phyloP scores from a whole-genome alignment of 2,888 invertebrate genomes.

The Lochmaea capreae region DNA sequence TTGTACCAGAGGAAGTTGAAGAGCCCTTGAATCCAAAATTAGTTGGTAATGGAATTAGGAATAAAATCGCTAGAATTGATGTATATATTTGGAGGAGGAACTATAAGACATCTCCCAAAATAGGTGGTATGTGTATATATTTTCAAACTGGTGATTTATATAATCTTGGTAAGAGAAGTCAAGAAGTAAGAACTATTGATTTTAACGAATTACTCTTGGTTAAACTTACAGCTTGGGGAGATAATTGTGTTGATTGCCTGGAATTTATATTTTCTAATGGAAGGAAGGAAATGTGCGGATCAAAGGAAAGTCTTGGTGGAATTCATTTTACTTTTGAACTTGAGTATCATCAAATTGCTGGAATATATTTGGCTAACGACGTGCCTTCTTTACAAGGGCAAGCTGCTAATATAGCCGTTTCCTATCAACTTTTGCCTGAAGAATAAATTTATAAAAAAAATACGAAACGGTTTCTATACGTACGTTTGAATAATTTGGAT shows the following conservation, averaged over 20 bases:
- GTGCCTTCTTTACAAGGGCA: constrained; percentile 17
- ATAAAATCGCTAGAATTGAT: constrained; percentile 15
- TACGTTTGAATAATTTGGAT: no score
- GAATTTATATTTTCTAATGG: constrained; percentile 26
- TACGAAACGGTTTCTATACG: no score
- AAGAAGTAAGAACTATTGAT: constrained; percentile 10
- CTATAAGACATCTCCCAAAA: constrained; percentile 17
- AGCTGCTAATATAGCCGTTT: constrained; percentile 30
- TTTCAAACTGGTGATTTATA: constrained; percentile 4
- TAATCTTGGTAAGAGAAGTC: constrained; percentile 8
- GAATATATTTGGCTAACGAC: constrained; percentile 25
- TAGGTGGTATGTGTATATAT: constrained; percentile 17
- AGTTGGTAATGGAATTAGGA: background rate
- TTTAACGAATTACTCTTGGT: constrained; percentile 12
- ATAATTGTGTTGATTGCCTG: constrained; percentile 19
- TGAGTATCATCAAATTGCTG: constrained; percentile 19
- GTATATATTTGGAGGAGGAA: constrained; percentile 27
- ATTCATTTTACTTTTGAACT: constrained; percentile 16
- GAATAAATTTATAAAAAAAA: background rate
- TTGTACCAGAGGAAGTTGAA: constrained; percentile 1
- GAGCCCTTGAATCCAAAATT: constrained; percentile 18
- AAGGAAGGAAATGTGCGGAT: constrained; percentile 13
- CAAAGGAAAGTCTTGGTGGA: background rate
- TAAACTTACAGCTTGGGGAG: constrained; percentile 22
- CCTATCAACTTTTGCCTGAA: constrained; percentile 17